A percentile compares a stretch with the other conserved stretches of the same genome.
Evolutionary conservation across 2,113 vertebrate species (phyloP).

Genomic region (Anoplopoma fimbria): DNA sequence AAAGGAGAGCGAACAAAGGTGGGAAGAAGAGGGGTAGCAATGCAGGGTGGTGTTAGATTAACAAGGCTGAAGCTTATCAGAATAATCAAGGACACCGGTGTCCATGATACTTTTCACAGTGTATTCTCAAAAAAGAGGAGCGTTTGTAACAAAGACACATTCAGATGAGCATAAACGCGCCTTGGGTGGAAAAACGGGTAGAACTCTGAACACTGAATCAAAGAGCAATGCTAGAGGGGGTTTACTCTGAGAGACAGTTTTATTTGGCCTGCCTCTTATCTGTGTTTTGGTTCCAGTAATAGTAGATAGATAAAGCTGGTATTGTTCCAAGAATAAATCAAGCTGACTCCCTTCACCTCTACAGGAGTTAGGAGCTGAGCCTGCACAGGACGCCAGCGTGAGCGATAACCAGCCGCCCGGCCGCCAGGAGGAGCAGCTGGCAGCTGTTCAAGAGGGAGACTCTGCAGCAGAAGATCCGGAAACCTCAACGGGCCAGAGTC

Average conservation of each 20-base stretch:
- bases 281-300: neutral
- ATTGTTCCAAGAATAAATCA: neutral
- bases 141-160: neutral
- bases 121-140: neutral
- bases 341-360: neutral
- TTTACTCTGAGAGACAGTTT: neutral
- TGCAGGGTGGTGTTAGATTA: neutral
- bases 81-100: neutral
- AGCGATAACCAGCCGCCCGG: neutral
- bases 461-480: conserved; percentile 28
- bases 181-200: neutral
- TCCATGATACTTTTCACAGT: neutral
- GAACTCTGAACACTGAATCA: neutral
- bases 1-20: neutral
- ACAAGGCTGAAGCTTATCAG: too few species aligned
- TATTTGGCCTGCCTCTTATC: too few species aligned
- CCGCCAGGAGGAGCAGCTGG: conserved; percentile 53
- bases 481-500: neutral
- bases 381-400: conserved; percentile 26
- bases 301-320: neutral
- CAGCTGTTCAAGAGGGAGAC: neutral
- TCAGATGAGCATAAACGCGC: neutral
- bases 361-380: conserved; percentile 42
- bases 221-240: neutral
- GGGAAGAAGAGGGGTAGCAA: neutral